phyloP scores from a whole-genome alignment of 1,140 invertebrate genomes.

The Solenopsis invicta region DNA sequence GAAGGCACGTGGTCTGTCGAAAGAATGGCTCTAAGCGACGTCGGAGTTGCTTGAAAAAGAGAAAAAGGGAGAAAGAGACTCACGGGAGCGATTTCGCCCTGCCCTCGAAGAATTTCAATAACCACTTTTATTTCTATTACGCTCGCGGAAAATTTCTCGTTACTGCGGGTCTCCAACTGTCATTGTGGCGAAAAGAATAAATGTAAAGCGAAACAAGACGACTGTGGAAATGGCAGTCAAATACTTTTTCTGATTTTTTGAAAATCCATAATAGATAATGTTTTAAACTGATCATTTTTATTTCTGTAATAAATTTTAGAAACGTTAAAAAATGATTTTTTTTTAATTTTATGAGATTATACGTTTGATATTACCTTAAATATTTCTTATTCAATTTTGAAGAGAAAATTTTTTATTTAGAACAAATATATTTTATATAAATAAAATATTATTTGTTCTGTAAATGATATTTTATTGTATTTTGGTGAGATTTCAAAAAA shows the following conservation, averaged over 20 bases:
- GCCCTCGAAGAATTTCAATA: conserved; percentile 77
- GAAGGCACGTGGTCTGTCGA: conserved; percentile 57
- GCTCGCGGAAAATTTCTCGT: conserved; percentile 67
- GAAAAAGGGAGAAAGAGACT: background rate
- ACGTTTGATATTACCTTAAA: background rate
- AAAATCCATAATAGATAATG: background rate
- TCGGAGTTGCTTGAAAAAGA: conserved; percentile 33
- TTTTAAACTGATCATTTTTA: background rate
- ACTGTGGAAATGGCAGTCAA: background rate
- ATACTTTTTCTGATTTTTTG: background rate
- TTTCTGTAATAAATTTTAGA: background rate
- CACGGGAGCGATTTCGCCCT: conserved; percentile 19
- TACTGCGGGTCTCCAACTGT: conserved; percentile 32
- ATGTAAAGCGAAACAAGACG: conserved; percentile 6
- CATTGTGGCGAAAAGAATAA: conserved; percentile 7
- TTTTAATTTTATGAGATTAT: background rate
- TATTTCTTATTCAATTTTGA: background rate
- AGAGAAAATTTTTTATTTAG: no score
- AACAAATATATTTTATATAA: no score
- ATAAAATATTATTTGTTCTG: no score
- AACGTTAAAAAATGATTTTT: conserved; percentile 5
- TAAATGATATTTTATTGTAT: no score
- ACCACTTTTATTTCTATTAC: conserved; percentile 75
- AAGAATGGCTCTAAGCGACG: conserved; percentile 69
- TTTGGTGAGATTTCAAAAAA: no score